Conservation (phyloP, 2,888 invertebrate species). For the Sesia apiformis region DNA sequence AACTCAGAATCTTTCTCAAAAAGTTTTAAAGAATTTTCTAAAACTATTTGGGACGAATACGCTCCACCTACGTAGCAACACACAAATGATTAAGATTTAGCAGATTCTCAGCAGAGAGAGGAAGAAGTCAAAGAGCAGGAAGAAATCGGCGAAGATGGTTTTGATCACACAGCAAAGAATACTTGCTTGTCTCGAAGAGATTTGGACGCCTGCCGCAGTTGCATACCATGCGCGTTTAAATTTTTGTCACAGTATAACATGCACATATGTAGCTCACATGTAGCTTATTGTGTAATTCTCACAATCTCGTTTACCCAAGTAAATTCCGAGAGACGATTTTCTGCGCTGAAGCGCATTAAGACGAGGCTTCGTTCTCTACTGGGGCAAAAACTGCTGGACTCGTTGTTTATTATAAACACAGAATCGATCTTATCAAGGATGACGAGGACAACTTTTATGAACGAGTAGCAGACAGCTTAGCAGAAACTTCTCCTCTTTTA, state of each 20-base stretch:
- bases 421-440: neutral
- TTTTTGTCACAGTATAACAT: slow-evolving; percentile 1
- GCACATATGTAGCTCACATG: too few species aligned
- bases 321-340: too few species aligned
- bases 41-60: too few species aligned
- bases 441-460: neutral
- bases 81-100: neutral
- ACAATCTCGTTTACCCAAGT: too few species aligned
- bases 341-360: too few species aligned
- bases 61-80: neutral
- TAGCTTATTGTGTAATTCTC: too few species aligned
- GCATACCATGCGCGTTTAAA: neutral
- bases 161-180: neutral
- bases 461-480: too few species aligned
- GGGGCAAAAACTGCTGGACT: too few species aligned
- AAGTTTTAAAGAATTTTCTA: neutral
- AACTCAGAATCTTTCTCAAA: too few species aligned
- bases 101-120: neutral
- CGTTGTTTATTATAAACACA: neutral
- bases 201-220: neutral
- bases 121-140: too few species aligned
- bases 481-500: too few species aligned
- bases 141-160: neutral
- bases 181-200: neutral
- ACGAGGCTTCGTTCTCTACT: too few species aligned